Base-by-base conservation (phyloP, 1,140 invertebrate species). In the Drosophila rufa region DNA sequence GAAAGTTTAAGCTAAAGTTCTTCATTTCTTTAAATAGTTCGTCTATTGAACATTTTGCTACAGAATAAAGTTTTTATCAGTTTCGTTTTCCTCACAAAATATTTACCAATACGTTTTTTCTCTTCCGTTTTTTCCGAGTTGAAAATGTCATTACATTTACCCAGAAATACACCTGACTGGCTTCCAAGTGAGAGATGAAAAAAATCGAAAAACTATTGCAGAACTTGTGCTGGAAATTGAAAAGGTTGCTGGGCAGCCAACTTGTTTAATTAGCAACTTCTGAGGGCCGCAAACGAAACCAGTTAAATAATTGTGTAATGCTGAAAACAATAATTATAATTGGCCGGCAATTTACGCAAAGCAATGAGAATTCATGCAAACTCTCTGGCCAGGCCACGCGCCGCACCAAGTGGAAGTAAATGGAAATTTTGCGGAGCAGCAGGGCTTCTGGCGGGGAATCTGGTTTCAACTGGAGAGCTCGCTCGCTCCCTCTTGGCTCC, bases 191-290 rank as follows among this genome's bases (percentile, higher is more conserved):
- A 36, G 25, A 30, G 14, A 9, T 14, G 2, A 19, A 51, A 30
- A 66, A 51, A 80, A 62, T 59, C 75, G 55, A 71, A 81, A 76
- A 81, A 67, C 56, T 66, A 67, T 81, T 77, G 15, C 45, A 73
- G 38, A 50, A 55, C 51, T 67, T 25, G 25, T 45, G 51, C 43
- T 67, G 51, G 48, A 87, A 87, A 75, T 89, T 78, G 67, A 60
- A 89, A 83, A 70, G 82, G 56, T 76, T 86, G 38, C 33, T 60
- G 25, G n/a, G 58, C 42, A 48, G 15, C n/a, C 43, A 43, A 59
- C 47, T 75, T 42, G 36, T 68, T 68, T 58, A 66, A 80, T 77
- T 81, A 57, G 36, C 42, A 62, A 48, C 25, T 57, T 46, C 55
- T 64, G 30, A 58, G 62, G 14, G 62, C 56, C 40, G 27, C 36